Base-by-base conservation (phyloP, 2,888 invertebrate genomes). In the Watsonalla cultraria region DNA sequence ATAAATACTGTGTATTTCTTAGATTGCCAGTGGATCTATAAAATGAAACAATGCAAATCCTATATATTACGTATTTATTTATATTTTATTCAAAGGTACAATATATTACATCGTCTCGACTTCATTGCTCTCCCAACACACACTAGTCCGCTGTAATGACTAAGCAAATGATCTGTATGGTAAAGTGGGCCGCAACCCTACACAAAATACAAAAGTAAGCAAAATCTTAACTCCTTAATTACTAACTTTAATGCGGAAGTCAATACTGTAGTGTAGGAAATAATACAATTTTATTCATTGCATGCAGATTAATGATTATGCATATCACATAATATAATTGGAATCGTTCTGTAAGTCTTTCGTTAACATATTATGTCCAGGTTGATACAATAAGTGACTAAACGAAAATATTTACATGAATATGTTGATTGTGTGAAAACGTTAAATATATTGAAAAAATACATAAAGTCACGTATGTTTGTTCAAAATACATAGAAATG, bases 1-100 rank as follows among this genome's bases (percentile, higher is more conserved):
- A 24, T 24, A 24, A n/a, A 24, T 24, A 2, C 4, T 24, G 4
- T 24, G 24, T 24, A 24, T 24, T 24, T 24, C 6, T 14, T 39
- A 34, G n/a, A 9, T 48, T 48, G 7, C 34, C n/a, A 37, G 14
- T 46, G 24, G 24, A 24, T 24, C 24, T 4, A 47, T 45, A 13
- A 68, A 82, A 80, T 77, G 61, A 83, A 84, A 84, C 77, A 61
- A 73, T 51, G 5, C 46, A 48, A 54, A 46, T 72, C 84, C 84
- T 88, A 90, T 90, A 89, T 90, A 90, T 89, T 89, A 90, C 85
- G 87, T 90, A 88, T 90, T 89, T 89, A 88, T 90, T 89, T 87
- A 89, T 90, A 89, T 82, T 82, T 73, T 79, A 84, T 84, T 88
- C 81, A 88, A 90, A 90, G 90, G 86, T 90, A 90, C 90, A 90